Evolutionary conservation across 2,888 invertebrate species (phyloP).

Genomic region (Chalcosyrphus nemorum): DNA sequence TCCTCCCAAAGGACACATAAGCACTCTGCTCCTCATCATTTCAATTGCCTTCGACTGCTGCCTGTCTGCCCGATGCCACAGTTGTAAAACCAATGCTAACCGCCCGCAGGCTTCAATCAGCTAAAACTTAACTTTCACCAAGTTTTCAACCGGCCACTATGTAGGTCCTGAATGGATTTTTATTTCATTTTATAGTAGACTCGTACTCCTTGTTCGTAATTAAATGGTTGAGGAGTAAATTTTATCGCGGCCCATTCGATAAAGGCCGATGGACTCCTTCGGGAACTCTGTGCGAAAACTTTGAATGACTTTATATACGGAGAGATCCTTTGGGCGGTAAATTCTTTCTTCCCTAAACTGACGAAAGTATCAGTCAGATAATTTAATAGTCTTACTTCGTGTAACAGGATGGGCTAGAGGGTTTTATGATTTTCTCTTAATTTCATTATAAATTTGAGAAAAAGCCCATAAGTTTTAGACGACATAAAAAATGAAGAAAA

Average conservation of each 20-base stretch:
- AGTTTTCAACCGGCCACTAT: constrained; percentile 4
- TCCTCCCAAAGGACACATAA: constrained; percentile 23
- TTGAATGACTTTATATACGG: constrained; percentile 48
- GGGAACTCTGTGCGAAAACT: constrained; percentile 41
- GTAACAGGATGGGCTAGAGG: not conserved
- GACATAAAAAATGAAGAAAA: constrained; percentile 37
- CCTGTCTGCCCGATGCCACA: not conserved
- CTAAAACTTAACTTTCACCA: not conserved
- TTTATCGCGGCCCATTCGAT: constrained; percentile 45
- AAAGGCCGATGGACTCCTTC: constrained; percentile 36
- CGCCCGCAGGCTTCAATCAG: not conserved
- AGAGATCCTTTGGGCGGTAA: constrained; percentile 28
- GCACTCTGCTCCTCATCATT: not conserved
- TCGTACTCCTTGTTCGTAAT: constrained; percentile 43
- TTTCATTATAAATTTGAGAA: constrained; percentile 52
- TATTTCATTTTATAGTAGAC: constrained; percentile 34
- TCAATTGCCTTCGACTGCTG: constrained; percentile 2
- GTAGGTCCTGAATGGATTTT: not conserved
- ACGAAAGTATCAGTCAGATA: not conserved
- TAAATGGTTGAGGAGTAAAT: constrained; percentile 56
- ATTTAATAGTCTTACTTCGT: constrained; percentile 48
- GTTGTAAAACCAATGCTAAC: not conserved
- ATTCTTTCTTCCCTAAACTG: not conserved
- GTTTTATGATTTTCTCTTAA: constrained; percentile 17
- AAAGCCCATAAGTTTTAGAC: constrained; percentile 37